These are phyloP conservation scores for Ataeniobius toweri DNA, from an alignment of 2,797 vertebrate species.

Conservation along the genomic window DNA sequence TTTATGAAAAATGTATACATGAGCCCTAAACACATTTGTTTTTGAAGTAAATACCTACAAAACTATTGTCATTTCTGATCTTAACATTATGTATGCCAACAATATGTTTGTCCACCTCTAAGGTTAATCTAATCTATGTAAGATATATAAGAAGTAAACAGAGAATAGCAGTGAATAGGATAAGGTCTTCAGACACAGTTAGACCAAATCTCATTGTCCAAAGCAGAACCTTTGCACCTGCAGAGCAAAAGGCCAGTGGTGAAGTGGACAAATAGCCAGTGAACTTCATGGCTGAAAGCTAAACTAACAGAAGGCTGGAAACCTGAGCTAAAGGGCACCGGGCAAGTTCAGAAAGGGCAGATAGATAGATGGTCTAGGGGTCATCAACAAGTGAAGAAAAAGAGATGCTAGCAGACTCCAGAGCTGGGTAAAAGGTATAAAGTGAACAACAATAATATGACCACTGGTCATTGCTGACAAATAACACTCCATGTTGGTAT, in stretches of 20 bases:
- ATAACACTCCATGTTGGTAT: background rate
- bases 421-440: background rate
- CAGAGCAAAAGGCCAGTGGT: background rate
- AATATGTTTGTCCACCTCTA: background rate
- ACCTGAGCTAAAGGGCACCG: slow-evolving; percentile 3
- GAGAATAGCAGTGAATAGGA: background rate
- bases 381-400: background rate
- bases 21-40: background rate
- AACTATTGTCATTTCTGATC: background rate
- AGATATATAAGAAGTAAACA: background rate
- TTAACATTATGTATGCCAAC: background rate
- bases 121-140: background rate
- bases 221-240: background rate
- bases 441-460: background rate
- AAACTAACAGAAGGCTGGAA: slow-evolving; percentile 5
- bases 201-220: background rate
- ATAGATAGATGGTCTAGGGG: slow-evolving; percentile 1
- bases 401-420: background rate
- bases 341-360: slow-evolving; percentile 3
- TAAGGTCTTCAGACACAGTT: background rate
- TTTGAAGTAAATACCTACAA: background rate
- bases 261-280: background rate
- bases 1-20: background rate
- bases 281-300: background rate
- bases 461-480: too few relatives aligned